Conservation (phyloP, 2,888 invertebrate genomes). For the Linnaemya tessellans region DNA sequence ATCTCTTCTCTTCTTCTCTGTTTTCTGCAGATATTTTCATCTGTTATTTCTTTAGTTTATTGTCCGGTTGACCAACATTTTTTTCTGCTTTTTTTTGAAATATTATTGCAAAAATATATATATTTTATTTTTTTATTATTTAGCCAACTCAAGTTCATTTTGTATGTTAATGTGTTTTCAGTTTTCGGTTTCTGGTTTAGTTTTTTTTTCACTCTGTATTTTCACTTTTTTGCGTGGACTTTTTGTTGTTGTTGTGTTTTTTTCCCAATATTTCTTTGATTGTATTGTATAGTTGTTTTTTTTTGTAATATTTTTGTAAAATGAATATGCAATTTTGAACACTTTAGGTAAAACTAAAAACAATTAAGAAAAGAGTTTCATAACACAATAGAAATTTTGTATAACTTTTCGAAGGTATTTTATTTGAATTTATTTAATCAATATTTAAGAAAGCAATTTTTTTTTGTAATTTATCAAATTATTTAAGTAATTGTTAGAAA, state of each 20-base stretch:
- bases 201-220: constrained; percentile 44
- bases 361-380: neutral
- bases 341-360: neutral
- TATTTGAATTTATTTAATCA: neutral
- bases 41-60: constrained; percentile 27
- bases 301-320: neutral
- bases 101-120: constrained; percentile 56
- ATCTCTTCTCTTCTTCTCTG: neutral
- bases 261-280: constrained; percentile 23
- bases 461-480: too few species aligned
- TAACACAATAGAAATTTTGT: neutral
- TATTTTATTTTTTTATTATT: constrained; percentile 27
- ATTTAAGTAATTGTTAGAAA: too few species aligned
- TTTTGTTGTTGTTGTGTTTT: constrained; percentile 18
- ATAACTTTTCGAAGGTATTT: neutral
- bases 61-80: constrained; percentile 70
- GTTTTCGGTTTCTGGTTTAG: constrained; percentile 59
- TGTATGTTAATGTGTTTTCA: constrained; percentile 65
- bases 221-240: constrained; percentile 58
- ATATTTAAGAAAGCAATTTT: neutral
- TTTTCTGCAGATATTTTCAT: neutral
- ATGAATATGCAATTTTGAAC: constrained; percentile 26
- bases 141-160: constrained; percentile 70
- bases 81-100: constrained; percentile 16
- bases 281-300: constrained; percentile 3